Evolutionary conservation across 2,113 vertebrate genomes (phyloP), one percentile per base, ranked within the genome.

Genomic region (Tragulus kanchil): DNA sequence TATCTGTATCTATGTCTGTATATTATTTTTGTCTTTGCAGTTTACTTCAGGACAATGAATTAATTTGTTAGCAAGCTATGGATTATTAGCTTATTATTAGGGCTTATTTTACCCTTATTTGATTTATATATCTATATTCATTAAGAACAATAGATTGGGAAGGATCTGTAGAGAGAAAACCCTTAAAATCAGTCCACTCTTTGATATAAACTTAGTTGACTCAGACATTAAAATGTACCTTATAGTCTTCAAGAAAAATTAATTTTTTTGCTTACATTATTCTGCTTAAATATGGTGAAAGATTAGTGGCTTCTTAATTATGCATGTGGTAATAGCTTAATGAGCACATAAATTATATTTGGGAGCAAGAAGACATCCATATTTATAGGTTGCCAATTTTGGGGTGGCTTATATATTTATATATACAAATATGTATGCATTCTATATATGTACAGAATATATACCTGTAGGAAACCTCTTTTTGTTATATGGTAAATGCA

Each of bases 181-280:
- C 62, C 17, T 96, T 84, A 56, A 94, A 73, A 86, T 81, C 25
- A 42, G 9, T 85, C 26, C 26, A 85, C 10, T 56, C 69, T 89
- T 91, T 83, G 31, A 83, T 67, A 25, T 83, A 52, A 64, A 59
- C 10, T 59, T 94, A 82, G 56, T 89, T 93, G 58, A 28, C 19
- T 95, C 64, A 88, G 84, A 28, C 19, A 50, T 94, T 84, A 90
- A 96, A 90, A 94, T 84, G 28, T 82, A 95, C 17, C 17, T 85
- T 62, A 42, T 36, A 75, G 25, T 93, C 52, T 78, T 86, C 1
- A 92, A 92, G 65, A 48, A 92, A 77, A 89, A 82, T 85, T 82
- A 88, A 65, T 17, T 56, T 26, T 93, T 93, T 83, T 8, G 62
- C 9, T 89, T 82, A 42, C 65, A 52, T 96, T 81, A 56, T 65